Evolutionary conservation across 2,797 vertebrate species (phyloP).

Genomic region (Malacoraja senta): DNA sequence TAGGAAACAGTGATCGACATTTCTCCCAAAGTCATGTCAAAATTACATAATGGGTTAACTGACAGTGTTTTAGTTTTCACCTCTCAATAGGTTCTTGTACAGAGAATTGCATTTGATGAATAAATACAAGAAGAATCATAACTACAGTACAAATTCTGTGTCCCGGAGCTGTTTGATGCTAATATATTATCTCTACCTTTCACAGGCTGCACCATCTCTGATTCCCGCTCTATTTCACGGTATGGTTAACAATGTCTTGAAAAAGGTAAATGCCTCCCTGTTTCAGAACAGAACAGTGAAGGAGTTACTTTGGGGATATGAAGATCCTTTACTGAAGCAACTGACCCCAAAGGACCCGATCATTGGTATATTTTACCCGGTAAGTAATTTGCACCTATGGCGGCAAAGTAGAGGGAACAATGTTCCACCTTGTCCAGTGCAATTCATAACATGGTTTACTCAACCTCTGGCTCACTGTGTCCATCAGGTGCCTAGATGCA

Average conservation of each 20-base stretch:
- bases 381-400: conserved; percentile 52
- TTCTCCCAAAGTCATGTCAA: not conserved
- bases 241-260: conserved; percentile 53
- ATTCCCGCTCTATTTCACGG: conserved; percentile 39
- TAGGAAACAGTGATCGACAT: too few relatives aligned
- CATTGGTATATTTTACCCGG: conserved; percentile 71
- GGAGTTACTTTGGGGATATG: conserved; percentile 86
- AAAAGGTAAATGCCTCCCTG: conserved; percentile 58
- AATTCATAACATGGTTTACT: too few relatives aligned
- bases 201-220: conserved; percentile 64
- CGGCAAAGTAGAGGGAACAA: not conserved
- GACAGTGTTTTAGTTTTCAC: not conserved
- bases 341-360: conserved; percentile 15
- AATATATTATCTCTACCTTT: not conserved
- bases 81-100: not conserved
- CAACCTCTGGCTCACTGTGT: too few relatives aligned
- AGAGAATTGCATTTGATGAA: not conserved
- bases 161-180: not conserved
- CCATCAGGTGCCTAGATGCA: too few relatives aligned
- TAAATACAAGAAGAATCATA: not conserved
- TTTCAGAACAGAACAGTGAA: conserved; percentile 74
- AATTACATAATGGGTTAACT: not conserved
- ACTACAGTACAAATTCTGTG: not conserved
- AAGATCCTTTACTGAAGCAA: conserved; percentile 61
- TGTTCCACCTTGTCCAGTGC: not conserved